Percentiles rank a stretch among this genome's conserved stretches.
phyloP scores from a whole-genome alignment of 2,888 invertebrate genomes.

The Callyntrura guangdongensis region DNA sequence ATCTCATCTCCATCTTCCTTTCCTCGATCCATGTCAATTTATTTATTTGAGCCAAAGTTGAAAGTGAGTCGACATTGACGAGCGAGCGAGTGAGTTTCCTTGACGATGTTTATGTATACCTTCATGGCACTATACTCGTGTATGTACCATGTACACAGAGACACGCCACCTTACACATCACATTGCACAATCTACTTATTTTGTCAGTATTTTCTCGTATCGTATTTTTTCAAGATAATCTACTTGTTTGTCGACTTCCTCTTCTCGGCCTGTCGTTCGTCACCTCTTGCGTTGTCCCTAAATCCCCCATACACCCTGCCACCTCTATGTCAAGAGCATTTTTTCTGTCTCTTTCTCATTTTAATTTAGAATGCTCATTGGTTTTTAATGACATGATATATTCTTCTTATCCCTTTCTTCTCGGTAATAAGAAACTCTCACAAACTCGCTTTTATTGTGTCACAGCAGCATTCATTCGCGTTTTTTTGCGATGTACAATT shows the following conservation, averaged over 20 bases:
- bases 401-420: not conserved
- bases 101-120: not conserved
- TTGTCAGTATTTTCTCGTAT: too few relatives aligned
- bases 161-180: not conserved
- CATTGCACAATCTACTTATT: not conserved
- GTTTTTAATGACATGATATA: constrained; percentile 72
- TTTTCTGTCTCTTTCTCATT: constrained; percentile 37
- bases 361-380: constrained; percentile 75
- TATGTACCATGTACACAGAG: too few relatives aligned
- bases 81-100: not conserved
- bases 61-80: not conserved
- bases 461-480: not conserved
- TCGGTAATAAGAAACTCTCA: constrained; percentile 18
- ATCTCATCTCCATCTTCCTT: constrained; percentile 25
- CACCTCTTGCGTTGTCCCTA: not conserved
- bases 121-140: too few relatives aligned
- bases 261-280: not conserved
- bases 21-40: constrained; percentile 4
- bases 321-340: constrained; percentile 31
- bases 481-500: constrained; percentile 13
- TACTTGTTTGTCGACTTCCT: constrained; percentile 59
- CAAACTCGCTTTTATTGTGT: not conserved
- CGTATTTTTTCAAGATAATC: constrained; percentile 50
- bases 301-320: not conserved
- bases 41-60: not conserved